These are phyloP conservation scores for Nycticebus coucang DNA, from an alignment of 2,113 vertebrate species.

Conservation along the genomic window DNA sequence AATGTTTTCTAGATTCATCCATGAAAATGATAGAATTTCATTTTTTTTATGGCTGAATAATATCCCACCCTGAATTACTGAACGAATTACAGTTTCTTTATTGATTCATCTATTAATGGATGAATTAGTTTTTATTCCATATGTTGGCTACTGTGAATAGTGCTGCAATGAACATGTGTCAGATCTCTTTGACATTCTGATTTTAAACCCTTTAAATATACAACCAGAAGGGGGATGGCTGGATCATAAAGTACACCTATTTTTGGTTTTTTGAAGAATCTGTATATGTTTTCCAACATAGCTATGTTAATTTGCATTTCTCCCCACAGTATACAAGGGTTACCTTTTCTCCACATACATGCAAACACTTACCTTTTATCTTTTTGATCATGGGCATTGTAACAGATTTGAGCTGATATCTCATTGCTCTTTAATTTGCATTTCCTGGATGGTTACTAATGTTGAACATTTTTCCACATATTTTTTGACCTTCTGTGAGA, in stretches of 20 bases:
- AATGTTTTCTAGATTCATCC: neutral
- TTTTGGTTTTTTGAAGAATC: neutral
- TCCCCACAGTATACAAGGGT: neutral
- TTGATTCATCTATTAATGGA: neutral
- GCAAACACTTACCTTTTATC: neutral
- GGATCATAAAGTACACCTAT: neutral
- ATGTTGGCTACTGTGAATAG: neutral
- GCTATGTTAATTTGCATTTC: neutral
- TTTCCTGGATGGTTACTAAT: neutral
- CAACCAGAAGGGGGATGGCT: neutral
- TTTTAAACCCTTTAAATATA: neutral
- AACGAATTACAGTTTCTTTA: neutral
- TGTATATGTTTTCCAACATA: neutral
- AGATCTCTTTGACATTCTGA: neutral
- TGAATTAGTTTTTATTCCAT: neutral
- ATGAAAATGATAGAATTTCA: neutral
- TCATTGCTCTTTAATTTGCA: neutral
- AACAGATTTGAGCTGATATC: neutral
- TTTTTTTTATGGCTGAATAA: neutral
- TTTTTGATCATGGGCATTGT: neutral
- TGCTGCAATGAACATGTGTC: neutral
- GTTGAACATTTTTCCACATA: neutral
- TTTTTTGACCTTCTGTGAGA: neutral
- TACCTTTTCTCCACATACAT: neutral
- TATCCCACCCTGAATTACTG: neutral